A percentile compares a stretch with the other conserved stretches of the same genome.
phyloP scores from a whole-genome alignment of 2,113 vertebrate genomes.

The Sialia sialis region DNA sequence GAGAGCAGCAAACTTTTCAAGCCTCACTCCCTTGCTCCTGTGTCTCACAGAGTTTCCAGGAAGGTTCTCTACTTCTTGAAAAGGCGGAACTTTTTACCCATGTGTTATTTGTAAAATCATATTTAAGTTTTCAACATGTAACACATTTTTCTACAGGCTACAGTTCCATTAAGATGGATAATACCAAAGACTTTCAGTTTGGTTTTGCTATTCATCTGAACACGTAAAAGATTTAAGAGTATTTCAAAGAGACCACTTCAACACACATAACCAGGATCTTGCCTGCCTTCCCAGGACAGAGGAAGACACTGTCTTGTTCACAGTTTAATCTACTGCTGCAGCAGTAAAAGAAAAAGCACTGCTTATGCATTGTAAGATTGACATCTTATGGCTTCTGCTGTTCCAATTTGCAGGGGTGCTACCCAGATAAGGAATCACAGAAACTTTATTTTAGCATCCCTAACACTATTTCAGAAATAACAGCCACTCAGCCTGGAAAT shows the following conservation, averaged over 20 bases:
- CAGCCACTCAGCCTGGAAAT: background rate
- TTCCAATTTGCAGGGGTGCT: background rate
- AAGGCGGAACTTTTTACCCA: background rate
- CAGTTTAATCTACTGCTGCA: background rate
- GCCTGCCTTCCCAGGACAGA: background rate
- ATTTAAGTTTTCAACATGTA: background rate
- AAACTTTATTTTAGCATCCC: background rate
- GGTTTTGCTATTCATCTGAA: background rate
- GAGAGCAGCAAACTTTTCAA: background rate
- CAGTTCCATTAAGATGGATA: background rate
- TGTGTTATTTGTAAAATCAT: background rate
- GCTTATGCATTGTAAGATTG: background rate
- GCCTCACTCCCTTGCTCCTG: background rate
- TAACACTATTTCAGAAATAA: background rate
- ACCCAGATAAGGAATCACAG: background rate
- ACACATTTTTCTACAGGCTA: background rate
- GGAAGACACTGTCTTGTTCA: background rate
- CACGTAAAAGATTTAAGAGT: accelerated
- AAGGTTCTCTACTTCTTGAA: background rate
- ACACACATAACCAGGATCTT: background rate
- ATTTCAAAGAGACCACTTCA: background rate
- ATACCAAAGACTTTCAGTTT: background rate
- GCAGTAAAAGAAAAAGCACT: background rate
- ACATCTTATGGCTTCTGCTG: background rate
- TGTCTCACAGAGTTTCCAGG: background rate